phyloP scores from a whole-genome alignment of 2,113 vertebrate species.

The Urocolius indicus region DNA sequence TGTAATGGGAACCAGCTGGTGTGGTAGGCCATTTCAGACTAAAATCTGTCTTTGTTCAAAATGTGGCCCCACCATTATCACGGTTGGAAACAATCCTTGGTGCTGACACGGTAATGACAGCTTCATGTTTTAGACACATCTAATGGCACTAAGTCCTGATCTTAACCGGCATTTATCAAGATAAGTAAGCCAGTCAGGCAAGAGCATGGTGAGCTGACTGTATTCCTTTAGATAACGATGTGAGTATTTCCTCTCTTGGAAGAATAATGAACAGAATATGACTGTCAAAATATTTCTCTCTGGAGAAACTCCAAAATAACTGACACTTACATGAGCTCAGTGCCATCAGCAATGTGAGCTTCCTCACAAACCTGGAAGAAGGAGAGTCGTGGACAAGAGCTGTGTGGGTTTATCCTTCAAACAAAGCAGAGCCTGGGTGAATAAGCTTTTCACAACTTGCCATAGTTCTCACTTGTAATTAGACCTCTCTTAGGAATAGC shows the following conservation, averaged over 20 bases:
- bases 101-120: conserved; percentile 67
- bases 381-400: background rate
- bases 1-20: conserved; percentile 61
- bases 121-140: conserved; percentile 66
- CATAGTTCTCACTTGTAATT: background rate
- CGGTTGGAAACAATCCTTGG: conserved; percentile 50
- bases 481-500: background rate
- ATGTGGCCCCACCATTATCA: conserved; percentile 53
- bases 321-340: conserved; percentile 28
- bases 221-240: conserved; percentile 27
- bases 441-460: background rate
- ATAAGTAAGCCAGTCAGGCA: conserved; percentile 55
- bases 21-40: conserved; percentile 23
- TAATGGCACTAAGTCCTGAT: conserved; percentile 64
- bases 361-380: background rate
- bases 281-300: conserved; percentile 61
- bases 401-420: background rate
- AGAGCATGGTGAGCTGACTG: conserved; percentile 57
- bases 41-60: conserved; percentile 59
- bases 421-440: background rate
- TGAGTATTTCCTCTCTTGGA: conserved; percentile 42
- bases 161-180: conserved; percentile 69
- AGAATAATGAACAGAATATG: conserved; percentile 54
- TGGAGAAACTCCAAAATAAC: conserved; percentile 53
- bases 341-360: background rate